Conservation (phyloP, 2,797 vertebrate genomes). For the Poeciliopsis presidionis region DNA sequence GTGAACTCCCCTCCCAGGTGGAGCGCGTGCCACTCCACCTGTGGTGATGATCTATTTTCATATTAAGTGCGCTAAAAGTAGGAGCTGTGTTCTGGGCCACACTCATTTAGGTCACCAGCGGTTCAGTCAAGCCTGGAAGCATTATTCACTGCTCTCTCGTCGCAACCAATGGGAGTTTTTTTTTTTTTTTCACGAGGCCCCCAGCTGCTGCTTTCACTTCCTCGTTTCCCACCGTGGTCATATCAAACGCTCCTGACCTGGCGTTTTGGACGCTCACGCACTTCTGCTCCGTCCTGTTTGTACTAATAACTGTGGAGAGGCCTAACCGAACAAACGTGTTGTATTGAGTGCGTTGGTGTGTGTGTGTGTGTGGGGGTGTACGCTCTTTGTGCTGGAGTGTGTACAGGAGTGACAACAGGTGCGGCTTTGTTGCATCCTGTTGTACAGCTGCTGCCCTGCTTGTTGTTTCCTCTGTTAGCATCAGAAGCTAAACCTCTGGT, state of each 20-base stretch:
- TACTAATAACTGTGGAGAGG: constrained; percentile 62
- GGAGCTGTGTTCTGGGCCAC: constrained; percentile 59
- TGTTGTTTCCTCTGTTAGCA: constrained; percentile 36
- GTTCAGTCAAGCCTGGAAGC: constrained; percentile 49
- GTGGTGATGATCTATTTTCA: constrained; percentile 63
- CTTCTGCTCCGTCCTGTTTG: constrained; percentile 54
- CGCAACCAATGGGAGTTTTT: constrained; percentile 28
- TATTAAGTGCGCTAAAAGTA: constrained; percentile 55
- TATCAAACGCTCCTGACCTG: constrained; percentile 61
- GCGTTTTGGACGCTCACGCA: constrained; percentile 39
- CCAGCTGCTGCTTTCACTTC: constrained; percentile 72
- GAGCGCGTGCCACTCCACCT: constrained; percentile 42
- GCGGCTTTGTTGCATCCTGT: constrained; percentile 67
- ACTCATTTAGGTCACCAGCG: constrained; percentile 61
- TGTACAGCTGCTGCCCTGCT: constrained; percentile 60
- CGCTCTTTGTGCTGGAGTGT: constrained; percentile 23
- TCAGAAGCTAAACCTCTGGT: constrained; percentile 17
- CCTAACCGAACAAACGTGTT: constrained; percentile 19
- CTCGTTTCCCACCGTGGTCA: constrained; percentile 45
- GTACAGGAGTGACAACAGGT: constrained; percentile 60
- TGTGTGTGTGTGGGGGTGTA: constrained; percentile 33
- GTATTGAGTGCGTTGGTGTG: constrained; percentile 21
- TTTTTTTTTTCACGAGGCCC: constrained; percentile 41
- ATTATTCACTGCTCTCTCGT: constrained; percentile 54
- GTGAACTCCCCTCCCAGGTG: background rate